Conservation (phyloP, 2,888 invertebrate species). For the Cosmorhoe ocellata region DNA sequence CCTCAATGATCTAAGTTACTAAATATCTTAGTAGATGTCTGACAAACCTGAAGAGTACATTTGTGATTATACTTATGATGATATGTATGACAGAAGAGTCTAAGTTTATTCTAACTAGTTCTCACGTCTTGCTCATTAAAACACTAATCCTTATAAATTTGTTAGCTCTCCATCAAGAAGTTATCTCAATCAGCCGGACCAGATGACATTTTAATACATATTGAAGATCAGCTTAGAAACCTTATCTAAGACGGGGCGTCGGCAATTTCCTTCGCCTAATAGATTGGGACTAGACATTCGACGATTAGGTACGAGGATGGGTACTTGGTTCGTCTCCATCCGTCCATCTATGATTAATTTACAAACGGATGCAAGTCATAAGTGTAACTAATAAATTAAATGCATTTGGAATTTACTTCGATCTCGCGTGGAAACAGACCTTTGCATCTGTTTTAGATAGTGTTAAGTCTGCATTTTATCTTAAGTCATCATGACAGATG, state of each 20-base stretch:
- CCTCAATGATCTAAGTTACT: too few species aligned
- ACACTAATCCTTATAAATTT: conserved; percentile 11
- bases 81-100: too few species aligned
- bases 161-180: conserved; percentile 12
- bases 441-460: too few species aligned
- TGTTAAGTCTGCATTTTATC: too few species aligned
- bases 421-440: too few species aligned
- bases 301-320: conserved; percentile 36
- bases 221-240: conserved; percentile 42
- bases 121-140: neutral
- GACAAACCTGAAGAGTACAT: too few species aligned
- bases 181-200: conserved; percentile 24
- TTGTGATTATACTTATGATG: too few species aligned
- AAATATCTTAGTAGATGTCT: too few species aligned
- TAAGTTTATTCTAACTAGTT: too few species aligned
- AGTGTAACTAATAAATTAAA: conserved; percentile 38
- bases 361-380: conserved; percentile 50
- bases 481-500: too few species aligned
- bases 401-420: conserved; percentile 24
- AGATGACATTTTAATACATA: conserved; percentile 44
- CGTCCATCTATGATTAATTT: conserved; percentile 63
- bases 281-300: conserved; percentile 63
- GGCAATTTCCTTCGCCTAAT: conserved; percentile 78
- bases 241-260: conserved; percentile 72
- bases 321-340: conserved; percentile 46